Evolutionary conservation across 2,888 invertebrate genomes (phyloP).

Genomic region (Oxystoma pomonae): DNA sequence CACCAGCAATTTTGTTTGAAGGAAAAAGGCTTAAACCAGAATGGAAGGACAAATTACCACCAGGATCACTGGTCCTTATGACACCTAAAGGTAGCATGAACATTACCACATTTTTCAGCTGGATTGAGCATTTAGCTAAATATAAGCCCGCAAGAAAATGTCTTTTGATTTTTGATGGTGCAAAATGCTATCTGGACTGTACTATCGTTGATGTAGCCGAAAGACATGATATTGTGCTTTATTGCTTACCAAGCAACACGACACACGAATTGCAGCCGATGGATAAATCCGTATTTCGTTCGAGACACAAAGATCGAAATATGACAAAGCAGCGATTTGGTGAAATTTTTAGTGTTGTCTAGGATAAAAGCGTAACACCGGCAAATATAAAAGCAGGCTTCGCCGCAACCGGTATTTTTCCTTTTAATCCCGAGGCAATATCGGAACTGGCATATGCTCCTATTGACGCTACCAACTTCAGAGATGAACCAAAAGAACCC

Average conservation of each 20-base stretch:
- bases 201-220: slow-evolving; percentile 35
- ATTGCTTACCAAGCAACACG: too few relatives aligned
- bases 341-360: slow-evolving; percentile 3
- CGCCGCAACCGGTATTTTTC: slow-evolving; percentile 28
- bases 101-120: slow-evolving; percentile 23
- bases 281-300: slow-evolving; percentile 35
- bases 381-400: slow-evolving; percentile 33
- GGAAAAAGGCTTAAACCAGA: slow-evolving; percentile 28
- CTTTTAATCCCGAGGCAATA: too few relatives aligned
- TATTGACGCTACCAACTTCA: slow-evolving; percentile 12
- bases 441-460: too few relatives aligned
- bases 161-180: too few relatives aligned
- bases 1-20: slow-evolving; percentile 32
- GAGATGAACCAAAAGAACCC: slow-evolving; percentile 11
- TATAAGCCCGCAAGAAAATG: too few relatives aligned
- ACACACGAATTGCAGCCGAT: too few relatives aligned
- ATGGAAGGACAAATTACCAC: slow-evolving; percentile 25
- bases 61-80: slow-evolving; percentile 25
- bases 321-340: slow-evolving; percentile 26
- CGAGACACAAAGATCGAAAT: slow-evolving; percentile 35
- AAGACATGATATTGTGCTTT: slow-evolving; percentile 31
- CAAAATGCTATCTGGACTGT: slow-evolving; percentile 32
- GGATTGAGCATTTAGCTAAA: slow-evolving; percentile 29
- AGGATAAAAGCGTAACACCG: neutral
- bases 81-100: slow-evolving; percentile 31